A percentile compares a stretch with the other conserved stretches of the same genome.
Conservation (phyloP, 2,888 invertebrate genomes). For the Dyspetes luteomarginatus region DNA sequence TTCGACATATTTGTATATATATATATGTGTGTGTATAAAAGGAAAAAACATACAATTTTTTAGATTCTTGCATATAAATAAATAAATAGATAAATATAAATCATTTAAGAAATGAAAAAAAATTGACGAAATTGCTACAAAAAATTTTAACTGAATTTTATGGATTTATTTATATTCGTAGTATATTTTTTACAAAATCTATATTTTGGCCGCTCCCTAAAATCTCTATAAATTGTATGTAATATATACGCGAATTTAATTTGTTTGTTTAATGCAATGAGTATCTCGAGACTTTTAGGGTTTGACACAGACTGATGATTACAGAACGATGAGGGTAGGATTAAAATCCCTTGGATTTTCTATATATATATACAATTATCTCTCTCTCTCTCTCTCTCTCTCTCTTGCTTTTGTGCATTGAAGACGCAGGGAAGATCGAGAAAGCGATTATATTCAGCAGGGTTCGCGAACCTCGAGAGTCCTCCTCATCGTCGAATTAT, state of each 20-base stretch:
- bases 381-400: background rate
- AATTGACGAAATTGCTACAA: too few relatives aligned
- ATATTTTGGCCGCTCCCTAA: too few relatives aligned
- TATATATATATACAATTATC: background rate
- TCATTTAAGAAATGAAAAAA: too few relatives aligned
- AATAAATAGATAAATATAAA: too few relatives aligned
- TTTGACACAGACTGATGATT: background rate
- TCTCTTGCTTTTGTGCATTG: background rate
- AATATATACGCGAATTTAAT: background rate
- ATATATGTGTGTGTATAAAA: too few relatives aligned
- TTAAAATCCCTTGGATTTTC: background rate
- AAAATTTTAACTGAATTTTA: too few relatives aligned
- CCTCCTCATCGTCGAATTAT: conserved; percentile 46
- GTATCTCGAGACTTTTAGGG: background rate
- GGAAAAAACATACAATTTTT: too few relatives aligned
- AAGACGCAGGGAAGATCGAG: conserved; percentile 28
- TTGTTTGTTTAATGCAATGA: background rate
- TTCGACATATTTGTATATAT: too few relatives aligned
- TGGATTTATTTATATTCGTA: too few relatives aligned
- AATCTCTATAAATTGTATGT: too few relatives aligned
- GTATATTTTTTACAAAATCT: too few relatives aligned
- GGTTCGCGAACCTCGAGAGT: conserved; percentile 50
- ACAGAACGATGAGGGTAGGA: background rate
- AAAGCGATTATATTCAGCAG: conserved; percentile 54
- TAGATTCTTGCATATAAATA: too few relatives aligned